These are phyloP conservation scores for Gasteruption jaculator DNA, from an alignment of 2,888 invertebrate genomes.

Conservation along the genomic window DNA sequence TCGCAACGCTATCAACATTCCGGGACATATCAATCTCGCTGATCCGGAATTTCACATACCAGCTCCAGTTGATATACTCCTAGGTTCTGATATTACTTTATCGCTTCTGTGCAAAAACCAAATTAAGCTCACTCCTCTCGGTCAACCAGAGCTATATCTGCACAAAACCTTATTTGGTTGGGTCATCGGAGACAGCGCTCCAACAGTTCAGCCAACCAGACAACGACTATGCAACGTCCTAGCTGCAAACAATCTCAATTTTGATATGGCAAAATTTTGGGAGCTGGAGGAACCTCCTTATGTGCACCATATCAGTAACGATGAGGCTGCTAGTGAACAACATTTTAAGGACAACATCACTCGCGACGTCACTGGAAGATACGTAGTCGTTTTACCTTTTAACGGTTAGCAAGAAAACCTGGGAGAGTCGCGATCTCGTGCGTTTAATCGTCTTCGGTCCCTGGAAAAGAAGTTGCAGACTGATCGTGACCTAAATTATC, in stretches of 20 bases:
- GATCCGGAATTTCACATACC: conserved; percentile 4
- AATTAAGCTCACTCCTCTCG: not conserved
- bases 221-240: too few species aligned
- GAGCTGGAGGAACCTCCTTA: conserved; percentile 3
- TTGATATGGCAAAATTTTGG: conserved; percentile 6
- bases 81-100: not conserved
- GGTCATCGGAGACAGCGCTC: not conserved
- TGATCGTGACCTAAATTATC: not conserved
- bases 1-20: not conserved
- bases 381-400: not conserved
- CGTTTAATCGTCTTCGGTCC: not conserved
- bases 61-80: not conserved
- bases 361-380: not conserved
- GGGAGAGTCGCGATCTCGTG: not conserved
- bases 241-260: too few species aligned
- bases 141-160: not conserved
- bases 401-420: not conserved
- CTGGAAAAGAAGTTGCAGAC: not conserved
- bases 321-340: not conserved
- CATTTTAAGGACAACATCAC: not conserved
- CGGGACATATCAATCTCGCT: not conserved
- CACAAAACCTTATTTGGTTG: conserved; percentile 1
- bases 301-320: not conserved
- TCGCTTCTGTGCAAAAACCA: not conserved
- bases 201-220: too few species aligned